These are phyloP conservation scores for Zootermopsis nevadensis DNA, from an alignment of 2,888 invertebrate species.

Conservation along the genomic window DNA sequence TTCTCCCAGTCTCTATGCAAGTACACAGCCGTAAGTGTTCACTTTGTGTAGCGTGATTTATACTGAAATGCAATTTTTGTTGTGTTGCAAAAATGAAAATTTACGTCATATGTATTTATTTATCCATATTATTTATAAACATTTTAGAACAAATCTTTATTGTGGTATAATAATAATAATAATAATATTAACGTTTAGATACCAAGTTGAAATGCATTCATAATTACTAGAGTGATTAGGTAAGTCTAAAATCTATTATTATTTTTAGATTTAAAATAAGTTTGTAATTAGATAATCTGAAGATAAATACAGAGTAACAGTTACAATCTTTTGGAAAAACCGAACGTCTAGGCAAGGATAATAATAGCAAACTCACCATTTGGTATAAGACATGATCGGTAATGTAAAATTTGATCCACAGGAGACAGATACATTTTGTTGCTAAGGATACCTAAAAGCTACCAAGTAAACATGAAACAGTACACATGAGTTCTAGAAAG, in stretches of 20 bases:
- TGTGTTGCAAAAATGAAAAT: slow-evolving; percentile 11
- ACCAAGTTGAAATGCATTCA: slow-evolving; percentile 38
- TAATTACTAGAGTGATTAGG: slow-evolving; percentile 31
- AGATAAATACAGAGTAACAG: slow-evolving; percentile 15
- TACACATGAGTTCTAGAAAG: slow-evolving; percentile 18
- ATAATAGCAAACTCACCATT: background rate
- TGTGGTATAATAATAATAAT: slow-evolving; percentile 41
- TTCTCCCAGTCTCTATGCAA: too few species aligned
- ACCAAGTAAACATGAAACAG: background rate
- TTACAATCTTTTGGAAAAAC: slow-evolving; percentile 18
- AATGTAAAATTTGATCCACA: background rate
- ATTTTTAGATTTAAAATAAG: slow-evolving; percentile 14
- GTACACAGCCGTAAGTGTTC: background rate
- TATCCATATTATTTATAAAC: slow-evolving; percentile 48
- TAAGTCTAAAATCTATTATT: slow-evolving; percentile 27
- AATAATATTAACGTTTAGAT: slow-evolving; percentile 40
- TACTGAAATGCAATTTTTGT: background rate
- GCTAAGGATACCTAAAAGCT: slow-evolving; percentile 5
- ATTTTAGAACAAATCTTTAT: slow-evolving; percentile 47
- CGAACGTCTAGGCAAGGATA: background rate
- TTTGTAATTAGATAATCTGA: background rate
- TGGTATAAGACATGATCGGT: background rate
- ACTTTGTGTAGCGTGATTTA: background rate
- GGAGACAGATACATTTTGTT: background rate
- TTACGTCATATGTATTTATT: slow-evolving; percentile 45